A percentile compares a stretch with the other conserved stretches of the same genome.
These are phyloP conservation scores for Brachionus calyciflorus DNA, from an alignment of 1,140 invertebrate species.

Conservation along the genomic window DNA sequence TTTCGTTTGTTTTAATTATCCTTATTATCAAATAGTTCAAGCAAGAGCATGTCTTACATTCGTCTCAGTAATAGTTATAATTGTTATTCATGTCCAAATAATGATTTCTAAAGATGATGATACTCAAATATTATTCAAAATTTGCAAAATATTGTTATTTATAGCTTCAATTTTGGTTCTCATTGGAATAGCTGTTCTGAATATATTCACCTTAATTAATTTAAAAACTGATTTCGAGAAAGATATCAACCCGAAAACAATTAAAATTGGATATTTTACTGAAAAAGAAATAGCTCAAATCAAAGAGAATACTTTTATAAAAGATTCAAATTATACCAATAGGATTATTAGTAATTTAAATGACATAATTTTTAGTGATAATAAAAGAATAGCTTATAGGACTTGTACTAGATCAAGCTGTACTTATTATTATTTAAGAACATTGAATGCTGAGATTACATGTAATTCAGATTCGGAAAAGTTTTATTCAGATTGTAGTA, in stretches of 20 bases:
- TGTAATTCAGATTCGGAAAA: neutral
- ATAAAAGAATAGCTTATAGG: neutral
- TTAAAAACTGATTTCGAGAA: neutral
- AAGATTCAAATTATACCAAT: neutral
- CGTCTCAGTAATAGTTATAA: neutral
- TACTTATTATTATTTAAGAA: neutral
- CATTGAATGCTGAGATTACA: neutral
- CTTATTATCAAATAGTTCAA: neutral
- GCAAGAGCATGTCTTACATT: neutral
- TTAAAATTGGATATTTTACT: slow-evolving; percentile 12
- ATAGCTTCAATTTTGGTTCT: neutral
- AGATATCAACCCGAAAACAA: neutral
- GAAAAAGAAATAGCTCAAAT: neutral
- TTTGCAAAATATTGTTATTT: neutral
- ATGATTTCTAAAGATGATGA: neutral
- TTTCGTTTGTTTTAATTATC: neutral
- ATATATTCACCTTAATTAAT: neutral
- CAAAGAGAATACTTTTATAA: neutral
- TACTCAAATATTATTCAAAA: neutral
- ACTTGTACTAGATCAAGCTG: neutral
- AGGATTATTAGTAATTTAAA: neutral
- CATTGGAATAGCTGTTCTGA: neutral
- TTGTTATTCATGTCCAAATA: neutral
- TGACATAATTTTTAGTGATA: neutral
- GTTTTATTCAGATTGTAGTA: neutral